phyloP scores from a whole-genome alignment of 2,888 invertebrate species.

The Galerucella nymphaeae region DNA sequence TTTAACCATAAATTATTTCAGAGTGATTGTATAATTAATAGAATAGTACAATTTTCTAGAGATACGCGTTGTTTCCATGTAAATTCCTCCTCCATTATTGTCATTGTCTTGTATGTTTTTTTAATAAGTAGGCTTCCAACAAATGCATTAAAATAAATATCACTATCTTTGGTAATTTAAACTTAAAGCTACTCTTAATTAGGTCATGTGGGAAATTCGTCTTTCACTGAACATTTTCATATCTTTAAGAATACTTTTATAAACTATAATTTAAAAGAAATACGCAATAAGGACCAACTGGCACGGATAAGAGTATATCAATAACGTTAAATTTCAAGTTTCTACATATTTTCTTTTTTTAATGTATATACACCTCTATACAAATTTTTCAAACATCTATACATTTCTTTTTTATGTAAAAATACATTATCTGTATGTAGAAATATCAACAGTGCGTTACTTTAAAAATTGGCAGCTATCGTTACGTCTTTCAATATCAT shows the following conservation, averaged over 20 bases:
- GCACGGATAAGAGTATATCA: slow-evolving; percentile 10
- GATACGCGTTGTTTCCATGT: background rate
- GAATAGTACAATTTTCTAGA: slow-evolving; percentile 21
- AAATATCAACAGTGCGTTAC: background rate
- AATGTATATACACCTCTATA: background rate
- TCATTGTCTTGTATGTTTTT: slow-evolving; percentile 37
- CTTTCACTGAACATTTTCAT: slow-evolving; percentile 49
- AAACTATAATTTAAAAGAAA: slow-evolving; percentile 12
- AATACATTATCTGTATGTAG: too few species aligned
- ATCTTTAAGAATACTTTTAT: slow-evolving; percentile 49
- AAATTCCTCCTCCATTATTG: slow-evolving; percentile 6
- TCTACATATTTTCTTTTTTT: background rate
- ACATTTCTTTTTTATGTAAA: background rate
- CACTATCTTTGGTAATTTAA: slow-evolving; percentile 65
- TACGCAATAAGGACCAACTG: slow-evolving; percentile 19
- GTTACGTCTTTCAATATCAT: background rate
- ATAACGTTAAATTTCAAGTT: background rate
- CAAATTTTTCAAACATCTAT: background rate
- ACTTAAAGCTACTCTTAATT: slow-evolving; percentile 55
- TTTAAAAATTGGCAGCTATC: background rate
- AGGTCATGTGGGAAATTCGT: slow-evolving; percentile 49
- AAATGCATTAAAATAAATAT: slow-evolving; percentile 49
- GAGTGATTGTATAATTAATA: too few species aligned
- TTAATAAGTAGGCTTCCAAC: slow-evolving; percentile 42
- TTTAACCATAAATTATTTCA: too few species aligned